Conservation (phyloP, 2,113 vertebrate genomes). For the Psophia crepitans region DNA sequence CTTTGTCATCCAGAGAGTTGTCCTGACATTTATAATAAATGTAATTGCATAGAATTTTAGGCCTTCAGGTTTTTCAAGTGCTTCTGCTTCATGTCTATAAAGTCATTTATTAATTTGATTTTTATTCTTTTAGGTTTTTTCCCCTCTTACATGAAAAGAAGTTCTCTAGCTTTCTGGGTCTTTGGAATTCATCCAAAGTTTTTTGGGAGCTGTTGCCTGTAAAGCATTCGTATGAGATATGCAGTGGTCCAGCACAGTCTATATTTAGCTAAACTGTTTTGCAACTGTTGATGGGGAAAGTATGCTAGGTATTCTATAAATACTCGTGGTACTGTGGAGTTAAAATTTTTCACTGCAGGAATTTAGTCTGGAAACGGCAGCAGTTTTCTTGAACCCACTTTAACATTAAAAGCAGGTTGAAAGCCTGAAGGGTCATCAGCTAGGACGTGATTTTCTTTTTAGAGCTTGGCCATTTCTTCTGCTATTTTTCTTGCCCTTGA, state of each 20-base stretch:
- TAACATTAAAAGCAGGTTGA: neutral
- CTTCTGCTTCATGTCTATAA: neutral
- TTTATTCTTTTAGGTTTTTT: neutral
- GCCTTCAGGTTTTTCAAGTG: neutral
- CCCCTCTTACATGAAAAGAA: neutral
- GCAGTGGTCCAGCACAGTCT: constrained; percentile 29
- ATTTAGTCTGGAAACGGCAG: neutral
- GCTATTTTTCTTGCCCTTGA: neutral
- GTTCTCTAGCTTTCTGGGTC: neutral
- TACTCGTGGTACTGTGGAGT: neutral
- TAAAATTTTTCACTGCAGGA: neutral
- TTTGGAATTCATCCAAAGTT: constrained; percentile 37
- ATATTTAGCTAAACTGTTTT: constrained; percentile 69
- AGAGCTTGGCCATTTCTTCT: neutral
- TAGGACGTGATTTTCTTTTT: neutral
- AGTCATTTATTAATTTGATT: neutral
- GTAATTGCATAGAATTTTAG: neutral
- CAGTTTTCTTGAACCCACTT: neutral
- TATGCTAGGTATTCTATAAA: constrained; percentile 59
- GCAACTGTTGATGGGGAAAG: constrained; percentile 53
- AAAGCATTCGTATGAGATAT: constrained; percentile 39
- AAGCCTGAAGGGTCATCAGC: neutral
- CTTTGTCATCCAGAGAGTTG: neutral
- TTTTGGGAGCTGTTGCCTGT: neutral
- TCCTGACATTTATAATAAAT: neutral